Evolutionary conservation across 37 sponge, comb jelly and placozoan genomes (phyloP).

Genomic region (Oopsacas minuta): DNA sequence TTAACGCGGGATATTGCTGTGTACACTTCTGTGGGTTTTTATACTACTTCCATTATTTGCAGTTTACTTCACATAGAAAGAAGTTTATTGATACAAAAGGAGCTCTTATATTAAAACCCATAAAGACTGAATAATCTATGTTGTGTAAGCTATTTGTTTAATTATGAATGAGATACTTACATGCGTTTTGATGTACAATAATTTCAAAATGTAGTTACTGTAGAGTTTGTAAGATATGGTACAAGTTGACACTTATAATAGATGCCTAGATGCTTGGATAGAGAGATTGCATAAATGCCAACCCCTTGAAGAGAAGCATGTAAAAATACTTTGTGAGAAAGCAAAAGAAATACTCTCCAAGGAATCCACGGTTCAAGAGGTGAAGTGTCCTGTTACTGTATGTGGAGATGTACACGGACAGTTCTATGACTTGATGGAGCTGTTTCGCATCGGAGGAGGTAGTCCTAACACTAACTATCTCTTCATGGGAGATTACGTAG

Average conservation of each 20-base stretch:
- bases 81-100: neutral
- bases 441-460: conserved; percentile 90
- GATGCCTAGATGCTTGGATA: conserved; percentile 86
- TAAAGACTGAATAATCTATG: neutral
- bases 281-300: conserved; percentile 74
- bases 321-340: conserved; percentile 82
- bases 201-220: too few relatives aligned
- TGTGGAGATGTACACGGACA: conserved; percentile 99
- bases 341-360: conserved; percentile 77
- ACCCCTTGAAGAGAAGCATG: conserved; percentile 78
- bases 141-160: neutral
- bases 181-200: too few relatives aligned
- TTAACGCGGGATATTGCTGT: conserved; percentile 58
- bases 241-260: too few relatives aligned
- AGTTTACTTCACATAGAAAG: conserved; percentile 29
- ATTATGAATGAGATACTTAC: too few relatives aligned
- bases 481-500: conserved; percentile 99
- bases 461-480: conserved; percentile 95
- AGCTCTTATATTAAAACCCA: neutral
- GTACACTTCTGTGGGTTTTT: conserved; percentile 44
- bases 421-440: conserved; percentile 95
- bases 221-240: too few relatives aligned
- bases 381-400: conserved; percentile 94
- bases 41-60: conserved; percentile 40
- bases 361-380: conserved; percentile 91